Base-by-base conservation (phyloP, 2,888 invertebrate genomes). In the Ephialtes manifestator region DNA sequence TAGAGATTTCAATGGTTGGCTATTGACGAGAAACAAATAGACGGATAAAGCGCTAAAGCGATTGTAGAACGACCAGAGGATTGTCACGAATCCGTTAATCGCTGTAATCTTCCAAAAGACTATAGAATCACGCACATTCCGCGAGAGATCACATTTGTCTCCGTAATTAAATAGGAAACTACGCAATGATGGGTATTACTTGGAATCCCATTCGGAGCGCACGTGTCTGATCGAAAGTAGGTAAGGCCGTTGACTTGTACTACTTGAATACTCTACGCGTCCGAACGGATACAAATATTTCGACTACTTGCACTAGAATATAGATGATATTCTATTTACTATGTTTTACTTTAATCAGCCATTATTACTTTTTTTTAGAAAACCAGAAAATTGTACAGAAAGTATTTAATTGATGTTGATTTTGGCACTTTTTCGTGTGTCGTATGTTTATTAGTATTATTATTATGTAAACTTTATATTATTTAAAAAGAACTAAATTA, bases 1-100 rank as follows among this genome's bases (percentile, higher is more conserved):
- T 18, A 20, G 31, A 48, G 20, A 67, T 20, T 1, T 15, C 71
- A 60, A 58, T 46, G 28, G 51, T n/a, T 43, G 39, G 20, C 55
- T 70, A 75, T 87, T 85, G 84, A 88, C 84, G 81, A 20, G 13
- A 60, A 46, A 83, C 51, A 11, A 8, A 60, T 81, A 83, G 76
- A 78, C 81, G 55, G n/a, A 78, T 74, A 85, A 81, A 78, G 82
- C 20, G 51, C n/a, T 39, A 15, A 65, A 48, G 46, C n/a, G 10
- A n/a, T 7, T 43, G 35, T 67, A 35, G 63, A 74, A 58, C 63
- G 39, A 63, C 20, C 51, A 11, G 15, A 7, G 84, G 71, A 88
- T 85, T 53, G 84, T 87, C 84, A 86, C 86, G 87, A 67, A 53
- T 81, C 43, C 70, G 72, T 53, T 83, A 74, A 85, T 88, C 88